Conservation (phyloP, 2,113 vertebrate species). For the Bubo scandiacus region DNA sequence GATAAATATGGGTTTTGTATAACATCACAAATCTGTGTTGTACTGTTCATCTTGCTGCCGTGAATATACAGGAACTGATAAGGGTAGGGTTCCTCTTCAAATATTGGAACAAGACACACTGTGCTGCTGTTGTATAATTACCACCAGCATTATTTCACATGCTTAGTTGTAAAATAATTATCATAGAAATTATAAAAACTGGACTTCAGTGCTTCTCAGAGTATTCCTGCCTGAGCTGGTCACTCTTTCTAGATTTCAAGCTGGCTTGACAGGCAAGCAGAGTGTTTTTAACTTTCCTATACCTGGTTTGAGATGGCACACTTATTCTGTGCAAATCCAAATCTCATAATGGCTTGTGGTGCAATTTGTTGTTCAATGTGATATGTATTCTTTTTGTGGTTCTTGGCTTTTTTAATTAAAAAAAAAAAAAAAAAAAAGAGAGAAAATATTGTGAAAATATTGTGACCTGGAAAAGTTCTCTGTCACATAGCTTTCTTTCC, state of each 20-base stretch:
- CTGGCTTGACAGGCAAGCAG: background rate
- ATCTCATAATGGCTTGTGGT: background rate
- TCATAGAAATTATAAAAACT: background rate
- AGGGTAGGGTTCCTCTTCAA: background rate
- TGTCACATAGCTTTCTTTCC: background rate
- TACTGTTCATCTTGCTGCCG: background rate
- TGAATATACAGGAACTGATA: background rate
- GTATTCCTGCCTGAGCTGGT: background rate
- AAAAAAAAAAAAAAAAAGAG: background rate
- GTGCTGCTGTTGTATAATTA: background rate
- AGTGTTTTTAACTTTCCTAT: background rate
- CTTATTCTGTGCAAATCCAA: background rate
- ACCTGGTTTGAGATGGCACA: background rate
- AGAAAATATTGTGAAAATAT: background rate
- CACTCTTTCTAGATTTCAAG: background rate
- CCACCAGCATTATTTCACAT: background rate
- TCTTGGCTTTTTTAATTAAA: background rate
- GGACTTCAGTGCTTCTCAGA: background rate
- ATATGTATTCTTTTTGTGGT: background rate
- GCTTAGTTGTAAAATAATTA: background rate
- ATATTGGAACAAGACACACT: background rate
- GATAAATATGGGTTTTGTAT: background rate
- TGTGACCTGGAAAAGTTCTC: background rate
- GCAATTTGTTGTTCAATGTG: background rate
- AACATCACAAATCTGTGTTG: background rate